Evolutionary conservation across 2,888 invertebrate genomes (phyloP), one percentile per base, ranked within the genome.

Genomic region (Trachelus stipa): DNA sequence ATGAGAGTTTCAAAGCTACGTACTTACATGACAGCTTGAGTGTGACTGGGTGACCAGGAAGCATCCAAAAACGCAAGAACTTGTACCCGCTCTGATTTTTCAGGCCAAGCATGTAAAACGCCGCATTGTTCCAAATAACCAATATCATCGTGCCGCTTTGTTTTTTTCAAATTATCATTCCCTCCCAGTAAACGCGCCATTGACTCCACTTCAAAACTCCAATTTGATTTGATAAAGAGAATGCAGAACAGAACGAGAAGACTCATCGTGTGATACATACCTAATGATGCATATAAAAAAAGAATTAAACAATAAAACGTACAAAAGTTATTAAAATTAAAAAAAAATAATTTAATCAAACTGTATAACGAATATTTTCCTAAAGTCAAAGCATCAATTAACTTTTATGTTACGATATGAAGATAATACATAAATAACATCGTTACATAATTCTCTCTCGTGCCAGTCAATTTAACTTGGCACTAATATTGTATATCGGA

Each of bases 11-110:
- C 56, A 56, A 56, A 56, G 23, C 56, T 56, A 71, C 71, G 71
- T 82, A 87, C 89, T 88, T 83, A 91, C 91, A 90, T 87, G 74
- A 84, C 78, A 12, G 89, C 88, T 81, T 91, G 90, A n/a, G 87
- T 81, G 76, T 87, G 87, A 81, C 90, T 91, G 75, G 85, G 88
- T 9, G 86, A 83, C 89, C 89, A 90, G 15, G 86, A 81, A 4
- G 87, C 81, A 77, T 90, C 89, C 74, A 90, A 80, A 77, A 90
- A 89, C 11, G 89, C 88, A 30, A 90, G 79, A 3, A 91, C 90
- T 34, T 87, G 89, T 11, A 90, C 88, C 23, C 83, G 74, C 30
- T 88, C 90, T 31, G 85, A 79, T 34, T 84, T 83, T 31, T 82
- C 83, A 35, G 84, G 85, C 81, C 85, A 84, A 34, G 86, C 81